Evolutionary conservation across 92 coral and sea anemone species (phyloP).

Genomic region (Phenganax stokvisi): DNA sequence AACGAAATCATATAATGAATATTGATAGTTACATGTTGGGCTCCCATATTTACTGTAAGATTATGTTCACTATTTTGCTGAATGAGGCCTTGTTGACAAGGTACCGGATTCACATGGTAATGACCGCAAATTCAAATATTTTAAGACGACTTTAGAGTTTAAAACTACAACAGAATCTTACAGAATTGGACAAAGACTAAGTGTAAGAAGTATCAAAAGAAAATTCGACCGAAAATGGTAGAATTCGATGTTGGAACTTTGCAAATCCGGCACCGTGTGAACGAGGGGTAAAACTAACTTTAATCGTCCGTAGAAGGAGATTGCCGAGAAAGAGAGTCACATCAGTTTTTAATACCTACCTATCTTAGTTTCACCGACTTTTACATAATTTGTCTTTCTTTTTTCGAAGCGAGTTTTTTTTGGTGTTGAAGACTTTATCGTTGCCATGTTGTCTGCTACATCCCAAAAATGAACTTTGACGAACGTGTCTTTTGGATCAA

Average conservation of each 20-base stretch:
- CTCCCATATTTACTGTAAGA: no score
- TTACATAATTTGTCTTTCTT: neutral
- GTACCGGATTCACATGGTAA: no score
- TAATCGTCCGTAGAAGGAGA: neutral
- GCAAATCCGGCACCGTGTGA: neutral
- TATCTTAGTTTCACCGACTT: slow-evolving; percentile 34
- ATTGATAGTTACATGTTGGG: no score
- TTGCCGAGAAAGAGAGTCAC: neutral
- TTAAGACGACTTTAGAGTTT: no score
- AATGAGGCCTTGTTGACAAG: neutral
- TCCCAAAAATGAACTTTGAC: slow-evolving; percentile 33
- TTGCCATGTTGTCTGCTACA: slow-evolving; percentile 7
- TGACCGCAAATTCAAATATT: no score
- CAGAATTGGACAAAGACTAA: no score
- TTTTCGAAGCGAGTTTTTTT: slow-evolving; percentile 17
- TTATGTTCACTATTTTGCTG: neutral
- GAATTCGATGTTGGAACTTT: neutral
- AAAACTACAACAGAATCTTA: no score
- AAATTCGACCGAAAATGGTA: no score
- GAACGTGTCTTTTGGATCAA: neutral
- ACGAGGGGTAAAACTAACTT: neutral
- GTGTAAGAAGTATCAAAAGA: no score
- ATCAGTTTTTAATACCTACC: slow-evolving; percentile 18
- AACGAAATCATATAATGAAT: no score
- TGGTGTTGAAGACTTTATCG: slow-evolving; percentile 20